These are phyloP conservation scores for Piscicola geometra DNA, from an alignment of 2,888 invertebrate genomes.

Conservation along the genomic window DNA sequence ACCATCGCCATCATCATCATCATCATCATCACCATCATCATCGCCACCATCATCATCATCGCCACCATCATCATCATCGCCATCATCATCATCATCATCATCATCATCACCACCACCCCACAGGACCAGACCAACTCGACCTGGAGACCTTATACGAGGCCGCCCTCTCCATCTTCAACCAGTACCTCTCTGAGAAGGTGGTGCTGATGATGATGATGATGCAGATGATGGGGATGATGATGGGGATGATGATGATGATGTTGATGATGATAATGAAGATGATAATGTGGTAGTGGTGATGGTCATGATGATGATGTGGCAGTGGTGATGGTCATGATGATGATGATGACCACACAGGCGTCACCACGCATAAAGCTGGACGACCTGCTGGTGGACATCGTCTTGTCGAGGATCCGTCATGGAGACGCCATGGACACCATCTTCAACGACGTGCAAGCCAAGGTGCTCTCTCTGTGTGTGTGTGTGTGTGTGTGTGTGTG, in stretches of 20 bases:
- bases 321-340: no score
- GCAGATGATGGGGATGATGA: no score
- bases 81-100: no score
- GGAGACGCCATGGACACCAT: conserved; percentile 67
- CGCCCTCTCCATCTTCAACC: conserved; percentile 70
- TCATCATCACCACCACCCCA: conserved; percentile 24
- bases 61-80: no score
- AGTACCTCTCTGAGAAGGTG: conserved; percentile 70
- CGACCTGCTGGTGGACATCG: conserved; percentile 60
- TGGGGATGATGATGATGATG: no score
- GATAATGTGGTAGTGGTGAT: no score
- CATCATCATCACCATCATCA: no score
- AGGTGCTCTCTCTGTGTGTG: conserved; percentile 43
- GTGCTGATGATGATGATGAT: not conserved
- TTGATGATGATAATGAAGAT: no score
- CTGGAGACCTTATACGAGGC: conserved; percentile 62
- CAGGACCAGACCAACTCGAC: conserved; percentile 47
- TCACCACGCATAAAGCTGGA: conserved; percentile 65
- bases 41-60: no score
- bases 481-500: no score
- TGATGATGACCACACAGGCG: conserved; percentile 55
- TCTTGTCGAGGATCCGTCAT: conserved; percentile 64
- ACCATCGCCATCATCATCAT: not conserved
- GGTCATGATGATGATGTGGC: no score
- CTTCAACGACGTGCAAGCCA: conserved; percentile 75